Evolutionary conservation across 1,140 invertebrate genomes (phyloP).

Genomic region (Drosophila repleta): DNA sequence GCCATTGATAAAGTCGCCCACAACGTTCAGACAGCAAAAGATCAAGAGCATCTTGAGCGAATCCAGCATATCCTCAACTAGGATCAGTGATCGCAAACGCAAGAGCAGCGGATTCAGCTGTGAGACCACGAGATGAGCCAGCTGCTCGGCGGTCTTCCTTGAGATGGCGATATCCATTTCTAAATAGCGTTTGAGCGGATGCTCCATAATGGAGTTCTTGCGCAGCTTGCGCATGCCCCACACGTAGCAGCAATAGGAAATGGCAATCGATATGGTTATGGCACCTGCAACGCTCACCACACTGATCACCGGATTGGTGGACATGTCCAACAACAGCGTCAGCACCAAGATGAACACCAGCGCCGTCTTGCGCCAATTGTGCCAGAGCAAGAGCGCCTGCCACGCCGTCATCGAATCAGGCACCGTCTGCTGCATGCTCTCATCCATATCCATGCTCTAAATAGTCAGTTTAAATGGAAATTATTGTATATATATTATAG

Average conservation of each 20-base stretch:
- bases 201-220: slow-evolving; percentile 6
- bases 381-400: slow-evolving; percentile 56
- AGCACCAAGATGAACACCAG: slow-evolving; percentile 36
- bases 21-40: slow-evolving; percentile 47
- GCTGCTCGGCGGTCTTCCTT: slow-evolving; percentile 29
- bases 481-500: background rate
- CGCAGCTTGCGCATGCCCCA: slow-evolving; percentile 29
- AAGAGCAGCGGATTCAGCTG: slow-evolving; percentile 36
- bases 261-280: slow-evolving; percentile 25
- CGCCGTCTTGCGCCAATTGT: slow-evolving; percentile 38
- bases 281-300: slow-evolving; percentile 58
- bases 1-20: slow-evolving; percentile 60
- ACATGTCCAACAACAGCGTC: slow-evolving; percentile 50
- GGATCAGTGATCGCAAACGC: slow-evolving; percentile 28
- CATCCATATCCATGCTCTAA: slow-evolving; percentile 11
- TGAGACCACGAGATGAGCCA: slow-evolving; percentile 33
- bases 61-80: slow-evolving; percentile 53
- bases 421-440: background rate
- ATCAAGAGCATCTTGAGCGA: slow-evolving; percentile 47
- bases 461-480: slow-evolving; percentile 1
- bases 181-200: slow-evolving; percentile 28
- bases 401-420: slow-evolving; percentile 1
- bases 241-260: slow-evolving; percentile 34
- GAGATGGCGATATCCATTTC: slow-evolving; percentile 44
- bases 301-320: slow-evolving; percentile 59